Evolutionary conservation across 2,113 vertebrate genomes (phyloP).

Genomic region (Carollia perspicillata): DNA sequence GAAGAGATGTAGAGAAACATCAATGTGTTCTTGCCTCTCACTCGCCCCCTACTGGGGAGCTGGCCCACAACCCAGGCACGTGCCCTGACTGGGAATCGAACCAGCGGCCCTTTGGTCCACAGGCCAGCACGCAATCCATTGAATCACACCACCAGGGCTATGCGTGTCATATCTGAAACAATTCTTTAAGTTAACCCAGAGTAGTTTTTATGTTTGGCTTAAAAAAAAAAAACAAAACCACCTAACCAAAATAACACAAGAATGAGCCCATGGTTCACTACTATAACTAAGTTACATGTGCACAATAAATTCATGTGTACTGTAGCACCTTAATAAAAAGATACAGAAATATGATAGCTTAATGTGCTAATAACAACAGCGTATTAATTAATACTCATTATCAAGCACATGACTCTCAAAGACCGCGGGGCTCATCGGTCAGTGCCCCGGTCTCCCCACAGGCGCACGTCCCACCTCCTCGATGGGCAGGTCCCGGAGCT

Average conservation of each 20-base stretch:
- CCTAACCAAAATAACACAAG: not conserved
- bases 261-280: not conserved
- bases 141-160: not conserved
- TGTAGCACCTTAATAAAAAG: not conserved
- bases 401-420: not conserved
- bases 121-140: too few species aligned
- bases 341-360: not conserved
- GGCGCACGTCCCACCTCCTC: conserved; percentile 89
- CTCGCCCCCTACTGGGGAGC: too few species aligned
- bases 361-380: not conserved
- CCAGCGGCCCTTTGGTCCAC: too few species aligned
- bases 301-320: not conserved
- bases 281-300: not conserved
- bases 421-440: not conserved
- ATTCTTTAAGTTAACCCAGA: not conserved
- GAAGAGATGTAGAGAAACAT: too few species aligned
- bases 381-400: not conserved
- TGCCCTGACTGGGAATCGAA: too few species aligned
- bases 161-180: not conserved
- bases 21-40: too few species aligned
- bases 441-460: not conserved
- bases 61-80: too few species aligned
- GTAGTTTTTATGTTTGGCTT: conserved; percentile 14
- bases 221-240: not conserved
- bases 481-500: conserved; percentile 93